Base-by-base conservation (phyloP, 1,140 invertebrate species). In the Zaprionus lachaisei region DNA sequence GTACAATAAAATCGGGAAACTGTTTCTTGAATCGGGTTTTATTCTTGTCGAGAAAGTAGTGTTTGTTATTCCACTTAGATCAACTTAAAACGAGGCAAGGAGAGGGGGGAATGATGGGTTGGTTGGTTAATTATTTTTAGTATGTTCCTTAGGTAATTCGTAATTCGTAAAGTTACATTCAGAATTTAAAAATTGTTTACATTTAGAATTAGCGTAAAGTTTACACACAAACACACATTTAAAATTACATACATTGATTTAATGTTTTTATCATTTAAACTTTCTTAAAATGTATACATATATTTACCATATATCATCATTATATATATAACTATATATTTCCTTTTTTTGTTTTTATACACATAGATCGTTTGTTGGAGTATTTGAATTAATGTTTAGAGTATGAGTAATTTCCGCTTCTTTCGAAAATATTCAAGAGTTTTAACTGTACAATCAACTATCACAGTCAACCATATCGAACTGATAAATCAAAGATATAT, bases 361-460 rank as follows among this genome's bases (percentile, higher is more conserved):
- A 80, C 75, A 74, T 63, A 70, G 61, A 80, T 72, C 64, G 61
- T 15, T 54, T 17, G 15, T 28, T 47, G 22, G 62, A 51, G 38
- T n/a, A 44, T 31, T 44, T 41, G 54, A n/a, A 9, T 44, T 64
- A 65, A 24, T 37, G 57, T 47, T 65, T n/a, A 47, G 62, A 64
- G 37, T 34, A 44, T 61, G 47, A 63, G 44, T 67, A 65, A 69
- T 87, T 72, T 34, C 31, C 60, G 63, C 57, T 76, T 75, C 12
- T 77, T 89, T 74, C 78, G 77, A 84, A 82, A 69, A 72, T 77
- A 80, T 77, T 68, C 77, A 91, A 91, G 87, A 91, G 87, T 91
- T 91, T 87, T 80, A 91, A 92, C 87, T 91, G 91, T 92, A 92
- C 91, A 92, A 91, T 92, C 87, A 91, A 91, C 91, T 92, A 92